A percentile compares a stretch with the other conserved stretches of the same genome.
These are phyloP conservation scores for Onchidella celtica DNA, from an alignment of 2,888 invertebrate genomes.

Conservation along the genomic window DNA sequence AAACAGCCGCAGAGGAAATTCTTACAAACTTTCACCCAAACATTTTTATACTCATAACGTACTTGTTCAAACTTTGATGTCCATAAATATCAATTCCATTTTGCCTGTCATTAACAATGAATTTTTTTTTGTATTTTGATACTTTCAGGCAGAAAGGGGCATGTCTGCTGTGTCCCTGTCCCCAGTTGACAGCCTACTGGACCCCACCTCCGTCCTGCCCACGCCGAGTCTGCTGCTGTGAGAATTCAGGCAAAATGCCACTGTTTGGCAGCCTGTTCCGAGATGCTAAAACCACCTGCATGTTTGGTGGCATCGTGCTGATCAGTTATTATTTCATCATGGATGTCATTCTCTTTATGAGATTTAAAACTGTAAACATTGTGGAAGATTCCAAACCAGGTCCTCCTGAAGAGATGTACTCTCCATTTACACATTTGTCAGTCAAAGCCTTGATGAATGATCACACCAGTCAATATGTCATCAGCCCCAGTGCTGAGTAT, in stretches of 20 bases:
- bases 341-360: constrained; percentile 52
- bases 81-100: too few species aligned
- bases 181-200: constrained; percentile 42
- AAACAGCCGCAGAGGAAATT: too few species aligned
- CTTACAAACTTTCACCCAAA: too few species aligned
- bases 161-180: constrained; percentile 30
- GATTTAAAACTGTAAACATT: constrained; percentile 48
- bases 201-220: constrained; percentile 41
- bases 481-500: constrained; percentile 89
- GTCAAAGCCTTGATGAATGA: constrained; percentile 91
- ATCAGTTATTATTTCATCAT: constrained; percentile 50
- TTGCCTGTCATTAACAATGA: too few species aligned
- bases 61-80: too few species aligned
- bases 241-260: constrained; percentile 26
- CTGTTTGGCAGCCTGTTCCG: constrained; percentile 41
- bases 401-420: constrained; percentile 42
- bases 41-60: too few species aligned
- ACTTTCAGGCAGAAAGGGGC: constrained; percentile 23
- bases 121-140: too few species aligned
- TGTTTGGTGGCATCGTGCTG: constrained; percentile 46
- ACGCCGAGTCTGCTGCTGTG: constrained; percentile 43
- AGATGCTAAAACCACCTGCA: constrained; percentile 51
- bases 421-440: constrained; percentile 83
- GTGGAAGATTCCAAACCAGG: constrained; percentile 52
- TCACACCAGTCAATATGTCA: constrained; percentile 91